Evolutionary conservation across 2,888 invertebrate genomes (phyloP).

Genomic region (Oscheius sp.): DNA sequence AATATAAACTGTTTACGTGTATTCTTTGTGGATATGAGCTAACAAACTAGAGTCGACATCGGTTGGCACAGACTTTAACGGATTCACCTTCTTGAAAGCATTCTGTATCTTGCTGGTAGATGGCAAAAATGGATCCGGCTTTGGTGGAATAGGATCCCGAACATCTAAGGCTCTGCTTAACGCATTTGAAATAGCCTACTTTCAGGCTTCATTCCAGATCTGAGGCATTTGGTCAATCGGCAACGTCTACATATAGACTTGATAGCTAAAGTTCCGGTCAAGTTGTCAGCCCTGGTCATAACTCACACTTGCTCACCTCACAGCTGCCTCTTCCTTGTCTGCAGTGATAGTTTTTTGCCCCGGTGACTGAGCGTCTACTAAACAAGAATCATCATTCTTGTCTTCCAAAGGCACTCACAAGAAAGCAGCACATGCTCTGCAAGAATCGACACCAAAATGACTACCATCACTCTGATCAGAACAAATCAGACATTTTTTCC

Average conservation of each 20-base stretch:
- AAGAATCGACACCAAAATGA: conserved; percentile 30
- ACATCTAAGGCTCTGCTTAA: background rate
- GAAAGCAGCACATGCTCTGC: conserved; percentile 30
- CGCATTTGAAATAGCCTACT: background rate
- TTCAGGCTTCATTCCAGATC: conserved; percentile 26
- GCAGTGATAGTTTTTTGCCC: conserved; percentile 30
- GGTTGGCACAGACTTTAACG: background rate
- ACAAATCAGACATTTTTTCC: conserved; percentile 15
- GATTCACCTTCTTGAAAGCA: background rate
- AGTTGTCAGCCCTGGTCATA: background rate
- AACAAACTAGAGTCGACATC: background rate
- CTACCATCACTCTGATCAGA: conserved; percentile 19
- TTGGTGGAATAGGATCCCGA: conserved; percentile 7
- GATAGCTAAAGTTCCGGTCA: background rate
- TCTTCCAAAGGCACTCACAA: no score
- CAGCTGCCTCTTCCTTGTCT: conserved; percentile 27
- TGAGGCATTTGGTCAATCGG: conserved; percentile 18
- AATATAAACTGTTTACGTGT: background rate
- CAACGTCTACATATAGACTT: conserved; percentile 27
- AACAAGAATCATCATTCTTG: background rate
- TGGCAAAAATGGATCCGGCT: background rate
- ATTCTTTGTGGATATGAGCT: conserved; percentile 8
- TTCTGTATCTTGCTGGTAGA: conserved; percentile 3
- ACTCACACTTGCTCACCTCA: conserved; percentile 26
- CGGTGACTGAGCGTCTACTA: conserved; percentile 14